These are phyloP conservation scores for Bergia sp. DNA, from an alignment of 92 coral and sea anemone genomes.

Conservation along the genomic window DNA sequence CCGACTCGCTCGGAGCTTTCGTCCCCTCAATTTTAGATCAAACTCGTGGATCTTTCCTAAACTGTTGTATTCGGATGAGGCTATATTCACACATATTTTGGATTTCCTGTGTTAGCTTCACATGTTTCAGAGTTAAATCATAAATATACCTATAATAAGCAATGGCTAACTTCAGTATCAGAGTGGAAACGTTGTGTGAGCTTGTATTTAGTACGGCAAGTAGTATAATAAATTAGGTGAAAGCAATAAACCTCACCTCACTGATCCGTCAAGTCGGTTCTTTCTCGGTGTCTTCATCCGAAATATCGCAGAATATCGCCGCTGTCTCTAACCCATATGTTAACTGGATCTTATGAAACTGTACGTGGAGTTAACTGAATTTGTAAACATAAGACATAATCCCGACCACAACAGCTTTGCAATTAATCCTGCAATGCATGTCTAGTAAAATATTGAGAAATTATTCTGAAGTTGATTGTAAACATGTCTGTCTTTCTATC, in stretches of 20 bases:
- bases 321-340: not conserved
- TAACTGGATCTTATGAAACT: not conserved
- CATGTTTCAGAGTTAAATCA: too few relatives aligned
- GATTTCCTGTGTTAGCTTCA: not conserved
- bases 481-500: constrained; percentile 13
- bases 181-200: not conserved
- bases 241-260: constrained; percentile 7
- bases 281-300: constrained; percentile 20
- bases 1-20: too few relatives aligned
- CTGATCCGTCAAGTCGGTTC: not conserved
- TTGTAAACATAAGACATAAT: not conserved
- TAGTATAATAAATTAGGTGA: not conserved
- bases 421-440: not conserved
- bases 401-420: not conserved
- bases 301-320: not conserved
- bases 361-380: not conserved
- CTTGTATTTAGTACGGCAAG: not conserved
- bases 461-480: not conserved
- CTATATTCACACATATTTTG: not conserved
- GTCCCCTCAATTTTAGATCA: too few relatives aligned
- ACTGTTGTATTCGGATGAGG: too few relatives aligned
- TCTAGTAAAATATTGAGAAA: not conserved
- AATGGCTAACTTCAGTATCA: too few relatives aligned
- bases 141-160: too few relatives aligned
- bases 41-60: too few relatives aligned